Base-by-base conservation (phyloP, 2,113 vertebrate genomes). In the Apodemus speciosus region DNA sequence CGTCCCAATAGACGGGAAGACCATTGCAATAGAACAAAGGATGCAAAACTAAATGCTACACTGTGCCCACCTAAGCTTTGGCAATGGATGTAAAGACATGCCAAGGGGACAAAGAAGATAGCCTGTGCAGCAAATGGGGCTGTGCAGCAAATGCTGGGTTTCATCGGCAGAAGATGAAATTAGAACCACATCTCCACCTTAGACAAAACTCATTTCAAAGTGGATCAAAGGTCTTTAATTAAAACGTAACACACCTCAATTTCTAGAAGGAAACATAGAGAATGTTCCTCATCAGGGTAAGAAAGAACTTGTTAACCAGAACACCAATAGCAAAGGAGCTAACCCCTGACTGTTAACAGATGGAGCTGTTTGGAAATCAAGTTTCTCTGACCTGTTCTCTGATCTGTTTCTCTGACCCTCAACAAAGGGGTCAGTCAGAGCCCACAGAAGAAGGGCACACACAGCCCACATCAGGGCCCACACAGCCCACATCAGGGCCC, bases 31-130 rank as follows among this genome's bases (percentile, higher is more conserved):
- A 30, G 56, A 30, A 60, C 56, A 62, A 56, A 43, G 38, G 56
- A 83, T 3, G 8, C n/a, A 30, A 38, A 40, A 60, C 18, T 40
- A 4, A 43, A 18, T 43, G 56, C n/a, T 58, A 60, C 38, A n/a
- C 56, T 81, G 53, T 16, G 14, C 25, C 8, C 35, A 14, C 51
- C 20, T 30, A 60, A 30, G 20, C 30, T 58, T 38, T 81, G 38
- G 27, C 56, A 60, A 15, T 4, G 14, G 53, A 30, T 25, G 13
- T 30, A 30, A 38, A 81, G n/a, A 81, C 21, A 60, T 16, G 16
- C 53, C 6, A 9, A 23, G 6, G 6, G 10, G 32, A 9, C 35
- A 2, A 14, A 6, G 51, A 43, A 23, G 72, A 10, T 0, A 40
- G 7, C n/a, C 79, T 40, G 0, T 1, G 27, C 15, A 83, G 10